A percentile compares a stretch with the other conserved stretches of the same genome.
phyloP scores from a whole-genome alignment of 2,113 vertebrate genomes.

The Hypanus sabinus region DNA sequence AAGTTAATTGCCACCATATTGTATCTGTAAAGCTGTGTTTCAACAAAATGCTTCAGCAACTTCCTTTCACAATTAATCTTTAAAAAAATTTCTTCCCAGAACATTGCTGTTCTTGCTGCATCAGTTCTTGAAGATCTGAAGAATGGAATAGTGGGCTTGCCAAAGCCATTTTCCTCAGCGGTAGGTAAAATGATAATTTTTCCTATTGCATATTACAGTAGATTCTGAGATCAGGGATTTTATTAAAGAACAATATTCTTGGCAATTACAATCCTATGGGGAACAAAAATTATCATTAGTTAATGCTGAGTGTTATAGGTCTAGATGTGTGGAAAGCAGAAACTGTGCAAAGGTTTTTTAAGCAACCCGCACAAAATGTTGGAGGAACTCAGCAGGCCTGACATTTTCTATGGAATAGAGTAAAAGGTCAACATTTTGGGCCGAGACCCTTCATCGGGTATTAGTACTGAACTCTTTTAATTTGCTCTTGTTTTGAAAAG shows the following conservation, averaged over 20 bases:
- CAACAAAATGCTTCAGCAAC: neutral
- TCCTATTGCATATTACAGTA: neutral
- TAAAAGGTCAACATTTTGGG: no score
- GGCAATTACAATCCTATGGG: neutral
- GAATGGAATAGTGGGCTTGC: constrained; percentile 25
- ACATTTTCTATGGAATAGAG: no score
- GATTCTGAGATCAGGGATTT: neutral
- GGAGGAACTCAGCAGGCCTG: no score
- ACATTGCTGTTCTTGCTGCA: neutral
- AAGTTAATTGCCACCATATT: neutral
- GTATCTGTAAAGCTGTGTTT: neutral
- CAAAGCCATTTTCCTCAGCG: neutral
- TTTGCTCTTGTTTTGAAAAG: no score
- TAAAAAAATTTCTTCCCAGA: neutral
- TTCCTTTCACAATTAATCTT: neutral
- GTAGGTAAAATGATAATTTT: neutral
- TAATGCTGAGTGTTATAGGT: neutral
- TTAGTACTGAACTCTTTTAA: no score
- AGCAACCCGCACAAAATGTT: neutral
- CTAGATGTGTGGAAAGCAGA: neutral
- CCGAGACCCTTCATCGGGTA: no score
- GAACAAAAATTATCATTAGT: neutral
- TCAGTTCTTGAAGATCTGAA: constrained; percentile 24
- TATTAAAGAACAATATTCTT: neutral
- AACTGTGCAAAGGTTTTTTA: neutral